A percentile compares a stretch with the other conserved stretches of the same genome.
phyloP scores from a whole-genome alignment of 2,797 vertebrate species.

The Liasis olivaceus region DNA sequence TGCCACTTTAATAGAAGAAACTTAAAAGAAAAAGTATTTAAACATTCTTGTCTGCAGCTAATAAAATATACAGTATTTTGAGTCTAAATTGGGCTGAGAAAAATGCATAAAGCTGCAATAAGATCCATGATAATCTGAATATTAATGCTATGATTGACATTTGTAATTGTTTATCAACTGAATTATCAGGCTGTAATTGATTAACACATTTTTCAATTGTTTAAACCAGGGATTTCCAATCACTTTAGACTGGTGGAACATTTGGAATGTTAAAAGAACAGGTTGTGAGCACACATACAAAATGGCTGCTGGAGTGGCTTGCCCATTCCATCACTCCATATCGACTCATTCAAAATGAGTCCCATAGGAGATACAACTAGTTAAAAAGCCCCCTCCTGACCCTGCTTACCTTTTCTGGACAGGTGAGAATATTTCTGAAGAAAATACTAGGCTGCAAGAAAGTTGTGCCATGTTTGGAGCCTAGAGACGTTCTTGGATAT shows the following conservation, averaged over 20 bases:
- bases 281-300: not conserved
- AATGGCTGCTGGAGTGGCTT: not conserved
- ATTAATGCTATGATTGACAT: conserved; percentile 31
- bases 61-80: conserved; percentile 64
- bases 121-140: conserved; percentile 57
- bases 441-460: not conserved
- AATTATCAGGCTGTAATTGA: not conserved
- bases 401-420: not conserved
- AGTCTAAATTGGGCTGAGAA: conserved; percentile 69
- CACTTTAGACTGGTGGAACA: not conserved
- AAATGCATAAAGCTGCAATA: conserved; percentile 61
- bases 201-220: not conserved
- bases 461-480: not conserved
- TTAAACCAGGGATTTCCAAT: not conserved
- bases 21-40: conserved; percentile 65
- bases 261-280: not conserved
- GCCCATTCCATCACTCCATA: not conserved
- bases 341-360: not conserved
- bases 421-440: not conserved
- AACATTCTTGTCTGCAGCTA: conserved; percentile 76
- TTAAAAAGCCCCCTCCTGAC: not conserved
- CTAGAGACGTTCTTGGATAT: not conserved
- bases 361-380: not conserved
- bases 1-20: conserved; percentile 73
- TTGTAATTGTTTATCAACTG: not conserved